Percentiles rank a stretch among this genome's conserved stretches.
phyloP scores from a whole-genome alignment of 2,888 invertebrate genomes.

The Syrista parreyssii region DNA sequence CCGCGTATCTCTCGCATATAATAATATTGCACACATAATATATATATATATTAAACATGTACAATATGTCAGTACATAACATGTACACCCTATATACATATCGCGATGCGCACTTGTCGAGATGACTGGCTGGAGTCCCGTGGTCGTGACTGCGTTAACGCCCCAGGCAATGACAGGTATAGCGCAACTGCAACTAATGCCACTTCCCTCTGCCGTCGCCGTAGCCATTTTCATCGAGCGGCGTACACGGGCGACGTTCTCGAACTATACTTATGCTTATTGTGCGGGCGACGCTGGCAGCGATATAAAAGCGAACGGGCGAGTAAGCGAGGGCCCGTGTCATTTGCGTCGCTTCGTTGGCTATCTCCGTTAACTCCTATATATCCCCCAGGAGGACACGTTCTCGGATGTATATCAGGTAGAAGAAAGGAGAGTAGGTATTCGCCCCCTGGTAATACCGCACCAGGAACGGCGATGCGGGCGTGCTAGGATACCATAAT shows the following conservation, averaged over 20 bases:
- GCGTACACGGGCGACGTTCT: background rate
- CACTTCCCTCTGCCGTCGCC: background rate
- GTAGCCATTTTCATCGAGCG: background rate
- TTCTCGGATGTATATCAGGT: background rate
- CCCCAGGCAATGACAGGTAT: conserved; percentile 45
- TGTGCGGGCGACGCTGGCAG: background rate
- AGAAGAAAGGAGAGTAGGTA: background rate
- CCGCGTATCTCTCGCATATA: background rate
- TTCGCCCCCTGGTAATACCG: background rate
- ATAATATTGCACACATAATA: background rate
- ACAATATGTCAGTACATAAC: background rate
- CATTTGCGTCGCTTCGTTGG: conserved; percentile 4
- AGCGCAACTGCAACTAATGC: conserved; percentile 20
- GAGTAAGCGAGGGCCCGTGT: background rate
- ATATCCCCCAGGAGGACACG: background rate
- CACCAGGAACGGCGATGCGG: background rate
- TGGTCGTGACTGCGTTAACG: conserved; percentile 50
- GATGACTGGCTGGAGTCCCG: conserved; percentile 43
- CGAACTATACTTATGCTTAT: conserved; percentile 6
- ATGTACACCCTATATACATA: conserved; percentile 1
- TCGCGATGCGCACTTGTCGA: conserved; percentile 43
- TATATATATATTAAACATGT: background rate
- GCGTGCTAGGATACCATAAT: background rate
- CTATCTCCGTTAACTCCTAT: background rate
- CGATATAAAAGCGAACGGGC: background rate